Conservation (phyloP, 2,113 vertebrate genomes). For the Meles meles region DNA sequence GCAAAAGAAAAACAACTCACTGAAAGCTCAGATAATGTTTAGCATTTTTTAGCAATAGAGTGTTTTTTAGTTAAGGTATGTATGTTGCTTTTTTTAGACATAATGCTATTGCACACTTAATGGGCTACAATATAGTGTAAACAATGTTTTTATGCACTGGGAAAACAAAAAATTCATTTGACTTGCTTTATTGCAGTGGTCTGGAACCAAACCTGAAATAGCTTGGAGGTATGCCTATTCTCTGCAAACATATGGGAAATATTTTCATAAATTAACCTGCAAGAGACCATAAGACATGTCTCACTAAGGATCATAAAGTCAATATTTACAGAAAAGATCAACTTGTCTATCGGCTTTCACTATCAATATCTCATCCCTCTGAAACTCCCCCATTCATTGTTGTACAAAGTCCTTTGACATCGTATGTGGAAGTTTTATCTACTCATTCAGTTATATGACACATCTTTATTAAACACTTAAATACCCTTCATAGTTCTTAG, state of each 20-base stretch:
- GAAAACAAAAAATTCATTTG: neutral
- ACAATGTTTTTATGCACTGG: neutral
- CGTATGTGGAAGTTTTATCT: neutral
- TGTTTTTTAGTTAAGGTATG: neutral
- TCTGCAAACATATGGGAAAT: neutral
- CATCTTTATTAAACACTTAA: neutral
- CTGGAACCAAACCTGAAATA: neutral
- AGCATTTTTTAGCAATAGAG: neutral
- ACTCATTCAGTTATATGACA: neutral
- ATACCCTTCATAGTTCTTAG: neutral
- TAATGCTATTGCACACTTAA: neutral
- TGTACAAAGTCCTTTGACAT: neutral
- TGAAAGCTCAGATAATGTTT: neutral
- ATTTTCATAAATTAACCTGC: neutral
- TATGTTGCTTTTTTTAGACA: neutral
- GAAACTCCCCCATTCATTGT: neutral
- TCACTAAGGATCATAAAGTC: neutral
- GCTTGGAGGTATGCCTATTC: neutral
- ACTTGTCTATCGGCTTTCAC: neutral
- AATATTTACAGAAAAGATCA: neutral
- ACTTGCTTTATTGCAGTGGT: neutral
- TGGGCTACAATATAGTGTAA: neutral
- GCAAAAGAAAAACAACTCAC: neutral
- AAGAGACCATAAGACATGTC: neutral
- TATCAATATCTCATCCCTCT: neutral